These are phyloP conservation scores for Semaprochilodus insignis DNA, from an alignment of 2,797 vertebrate genomes.

Conservation along the genomic window DNA sequence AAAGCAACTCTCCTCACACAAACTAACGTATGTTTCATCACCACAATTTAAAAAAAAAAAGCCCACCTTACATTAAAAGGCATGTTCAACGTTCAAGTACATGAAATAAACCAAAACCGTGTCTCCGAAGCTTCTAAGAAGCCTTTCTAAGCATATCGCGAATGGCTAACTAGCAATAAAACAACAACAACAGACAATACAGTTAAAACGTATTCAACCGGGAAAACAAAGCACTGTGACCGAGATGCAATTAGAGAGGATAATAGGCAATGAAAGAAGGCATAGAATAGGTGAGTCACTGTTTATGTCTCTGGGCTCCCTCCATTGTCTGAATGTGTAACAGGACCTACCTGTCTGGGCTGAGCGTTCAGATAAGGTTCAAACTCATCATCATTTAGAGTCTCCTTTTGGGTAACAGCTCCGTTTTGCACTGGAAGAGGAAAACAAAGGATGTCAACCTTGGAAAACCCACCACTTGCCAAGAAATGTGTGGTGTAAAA, in stretches of 20 bases:
- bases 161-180: neutral
- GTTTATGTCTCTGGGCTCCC: constrained; percentile 37
- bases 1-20: neutral
- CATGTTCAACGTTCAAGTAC: neutral
- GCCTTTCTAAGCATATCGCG: neutral
- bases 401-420: constrained; percentile 98
- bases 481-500: no score
- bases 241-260: constrained; percentile 44
- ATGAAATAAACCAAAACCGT: neutral
- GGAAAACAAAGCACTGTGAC: constrained; percentile 37
- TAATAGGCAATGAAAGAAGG: constrained; percentile 37
- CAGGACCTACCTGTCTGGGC: constrained; percentile 91
- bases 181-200: constrained; percentile 10
- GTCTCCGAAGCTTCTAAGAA: neutral
- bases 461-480: neutral
- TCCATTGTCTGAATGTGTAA: constrained; percentile 50
- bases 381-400: constrained; percentile 98
- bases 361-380: constrained; percentile 98
- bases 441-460: neutral
- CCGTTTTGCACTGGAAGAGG: constrained; percentile 94
- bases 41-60: neutral
- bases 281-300: constrained; percentile 29
- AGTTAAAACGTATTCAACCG: constrained; percentile 23
- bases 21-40: neutral
- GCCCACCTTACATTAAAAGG: no score